These are phyloP conservation scores for Nesidiocoris tenuis DNA, from an alignment of 2,888 invertebrate species.

Conservation along the genomic window DNA sequence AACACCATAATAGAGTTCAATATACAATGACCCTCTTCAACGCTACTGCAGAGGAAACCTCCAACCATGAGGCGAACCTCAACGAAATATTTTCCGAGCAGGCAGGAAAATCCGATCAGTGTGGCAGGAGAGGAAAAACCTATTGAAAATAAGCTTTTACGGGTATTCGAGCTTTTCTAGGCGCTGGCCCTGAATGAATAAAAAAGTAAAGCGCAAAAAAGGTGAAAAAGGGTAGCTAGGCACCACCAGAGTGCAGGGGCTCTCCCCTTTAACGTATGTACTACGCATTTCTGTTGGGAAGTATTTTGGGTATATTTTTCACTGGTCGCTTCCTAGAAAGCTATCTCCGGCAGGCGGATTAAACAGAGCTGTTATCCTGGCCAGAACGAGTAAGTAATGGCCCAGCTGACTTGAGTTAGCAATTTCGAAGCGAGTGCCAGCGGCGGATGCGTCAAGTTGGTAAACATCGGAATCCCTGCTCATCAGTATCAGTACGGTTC, in stretches of 20 bases:
- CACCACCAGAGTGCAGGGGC: too few species aligned
- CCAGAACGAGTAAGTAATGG: too few species aligned
- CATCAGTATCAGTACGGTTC: too few species aligned
- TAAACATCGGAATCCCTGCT: too few species aligned
- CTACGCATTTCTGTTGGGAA: not conserved
- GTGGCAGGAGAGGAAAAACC: not conserved
- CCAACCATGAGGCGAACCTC: not conserved
- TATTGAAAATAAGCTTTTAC: constrained; percentile 8
- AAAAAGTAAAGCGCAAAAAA: not conserved
- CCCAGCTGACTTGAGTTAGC: too few species aligned
- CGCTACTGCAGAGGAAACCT: not conserved
- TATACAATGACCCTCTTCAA: not conserved
- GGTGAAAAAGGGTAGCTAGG: not conserved
- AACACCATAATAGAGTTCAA: too few species aligned
- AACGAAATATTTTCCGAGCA: not conserved
- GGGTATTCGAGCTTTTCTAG: not conserved
- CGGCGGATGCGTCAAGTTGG: too few species aligned
- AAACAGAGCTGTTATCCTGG: too few species aligned
- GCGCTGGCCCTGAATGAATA: not conserved
- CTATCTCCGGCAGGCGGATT: too few species aligned
- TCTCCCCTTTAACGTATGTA: not conserved
- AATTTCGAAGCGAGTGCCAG: too few species aligned
- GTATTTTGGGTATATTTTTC: not conserved
- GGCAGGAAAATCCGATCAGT: not conserved
- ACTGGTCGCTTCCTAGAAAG: not conserved